Percentiles rank a stretch among this genome's conserved stretches.
Conservation (phyloP, 2,888 invertebrate species). For the Rhimphoctona megacephalus region DNA sequence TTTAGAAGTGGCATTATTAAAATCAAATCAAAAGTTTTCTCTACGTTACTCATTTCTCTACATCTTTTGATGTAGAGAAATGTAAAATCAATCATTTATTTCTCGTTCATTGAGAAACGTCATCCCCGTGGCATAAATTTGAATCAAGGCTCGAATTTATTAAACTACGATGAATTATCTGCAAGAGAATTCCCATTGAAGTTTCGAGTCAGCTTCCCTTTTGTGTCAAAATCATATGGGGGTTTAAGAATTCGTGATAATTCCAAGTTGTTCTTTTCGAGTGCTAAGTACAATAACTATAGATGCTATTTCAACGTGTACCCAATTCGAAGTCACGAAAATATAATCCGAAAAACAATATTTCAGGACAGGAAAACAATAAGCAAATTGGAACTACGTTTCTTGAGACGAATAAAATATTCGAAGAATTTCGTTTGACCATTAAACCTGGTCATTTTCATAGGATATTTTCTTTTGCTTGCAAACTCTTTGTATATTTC, state of each 20-base stretch:
- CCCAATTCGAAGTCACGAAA: no score
- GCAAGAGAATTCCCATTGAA: not conserved
- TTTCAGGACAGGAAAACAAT: not conserved
- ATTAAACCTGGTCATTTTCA: not conserved
- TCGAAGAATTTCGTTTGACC: not conserved
- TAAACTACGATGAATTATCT: not conserved
- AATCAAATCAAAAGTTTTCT: not conserved
- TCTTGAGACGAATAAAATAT: not conserved
- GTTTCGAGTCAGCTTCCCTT: not conserved
- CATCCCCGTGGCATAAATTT: not conserved
- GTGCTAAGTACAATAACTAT: no score
- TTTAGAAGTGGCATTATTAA: not conserved
- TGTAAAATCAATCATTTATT: not conserved
- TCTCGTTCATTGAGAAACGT: not conserved
- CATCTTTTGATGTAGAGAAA: not conserved
- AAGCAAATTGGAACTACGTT: not conserved
- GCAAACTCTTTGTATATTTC: slow-evolving; percentile 22
- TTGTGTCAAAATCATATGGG: not conserved
- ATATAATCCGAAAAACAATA: not conserved
- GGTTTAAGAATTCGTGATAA: not conserved
- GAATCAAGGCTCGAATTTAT: not conserved
- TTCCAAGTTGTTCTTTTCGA: not conserved
- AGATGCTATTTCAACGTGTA: no score
- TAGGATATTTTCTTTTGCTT: not conserved
- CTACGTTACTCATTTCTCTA: no score